These are phyloP conservation scores for Equus quagga DNA, from an alignment of 2,113 vertebrate species.

Conservation along the genomic window DNA sequence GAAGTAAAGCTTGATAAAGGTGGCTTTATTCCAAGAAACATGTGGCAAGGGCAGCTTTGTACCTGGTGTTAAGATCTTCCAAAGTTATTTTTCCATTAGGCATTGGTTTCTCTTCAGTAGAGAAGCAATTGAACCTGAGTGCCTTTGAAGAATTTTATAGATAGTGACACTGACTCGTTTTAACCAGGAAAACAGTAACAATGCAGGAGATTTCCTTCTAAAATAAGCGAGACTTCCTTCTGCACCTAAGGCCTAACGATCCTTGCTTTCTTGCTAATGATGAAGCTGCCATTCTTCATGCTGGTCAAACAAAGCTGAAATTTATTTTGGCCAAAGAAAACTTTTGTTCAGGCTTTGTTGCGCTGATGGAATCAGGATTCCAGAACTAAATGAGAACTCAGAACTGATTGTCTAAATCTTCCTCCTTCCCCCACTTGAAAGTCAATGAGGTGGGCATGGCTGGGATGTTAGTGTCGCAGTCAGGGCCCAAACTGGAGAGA, in stretches of 20 bases:
- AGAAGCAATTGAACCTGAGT: background rate
- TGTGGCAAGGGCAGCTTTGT: conserved; percentile 5
- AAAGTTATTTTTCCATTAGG: conserved; percentile 41
- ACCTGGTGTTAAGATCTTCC: background rate
- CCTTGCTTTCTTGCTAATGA: conserved; percentile 6
- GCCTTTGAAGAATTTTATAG: conserved; percentile 36
- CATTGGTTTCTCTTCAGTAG: background rate
- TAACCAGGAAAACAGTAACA: background rate
- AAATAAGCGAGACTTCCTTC: background rate
- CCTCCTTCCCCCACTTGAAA: background rate
- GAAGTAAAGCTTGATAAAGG: conserved; percentile 40
- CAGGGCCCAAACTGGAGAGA: background rate
- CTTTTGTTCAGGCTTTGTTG: conserved; percentile 42
- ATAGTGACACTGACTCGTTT: conserved; percentile 1
- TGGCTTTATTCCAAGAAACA: conserved; percentile 35
- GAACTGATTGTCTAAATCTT: background rate
- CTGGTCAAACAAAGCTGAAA: background rate
- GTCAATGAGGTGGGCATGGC: background rate
- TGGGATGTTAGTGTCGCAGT: background rate
- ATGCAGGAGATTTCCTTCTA: background rate
- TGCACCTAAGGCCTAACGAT: background rate
- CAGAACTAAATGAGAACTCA: background rate
- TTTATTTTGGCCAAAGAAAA: conserved; percentile 41
- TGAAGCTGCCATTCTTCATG: conserved; percentile 14
- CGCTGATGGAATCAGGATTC: conserved; percentile 16